These are phyloP conservation scores for Pterocles gutturalis DNA, from an alignment of 2,113 vertebrate genomes.

Conservation along the genomic window DNA sequence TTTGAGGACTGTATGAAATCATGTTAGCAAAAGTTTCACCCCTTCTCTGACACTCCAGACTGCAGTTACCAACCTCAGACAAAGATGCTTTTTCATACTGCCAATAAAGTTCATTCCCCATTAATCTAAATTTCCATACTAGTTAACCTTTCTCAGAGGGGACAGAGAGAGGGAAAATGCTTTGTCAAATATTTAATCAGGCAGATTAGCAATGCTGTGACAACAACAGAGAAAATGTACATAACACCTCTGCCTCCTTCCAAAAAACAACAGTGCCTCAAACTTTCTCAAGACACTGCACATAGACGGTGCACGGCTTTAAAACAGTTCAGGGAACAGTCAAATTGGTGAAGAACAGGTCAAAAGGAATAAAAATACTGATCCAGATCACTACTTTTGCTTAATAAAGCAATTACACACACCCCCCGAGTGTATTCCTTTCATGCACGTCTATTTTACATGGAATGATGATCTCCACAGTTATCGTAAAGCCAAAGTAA, in stretches of 20 bases:
- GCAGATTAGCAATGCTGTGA: neutral
- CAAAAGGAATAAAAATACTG: neutral
- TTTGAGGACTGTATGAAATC: neutral
- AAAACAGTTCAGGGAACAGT: neutral
- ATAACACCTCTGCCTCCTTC: neutral
- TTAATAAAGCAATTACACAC: neutral
- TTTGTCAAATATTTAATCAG: neutral
- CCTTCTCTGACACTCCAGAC: neutral
- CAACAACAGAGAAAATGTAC: neutral
- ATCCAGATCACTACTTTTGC: neutral
- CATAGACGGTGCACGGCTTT: neutral
- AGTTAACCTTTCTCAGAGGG: neutral
- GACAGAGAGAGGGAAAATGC: neutral
- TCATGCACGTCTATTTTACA: neutral
- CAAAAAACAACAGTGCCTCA: neutral
- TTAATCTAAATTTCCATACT: neutral
- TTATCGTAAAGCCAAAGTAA: neutral
- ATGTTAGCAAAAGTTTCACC: neutral
- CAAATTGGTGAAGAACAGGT: neutral
- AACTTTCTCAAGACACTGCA: neutral
- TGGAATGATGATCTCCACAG: neutral
- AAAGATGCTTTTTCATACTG: neutral
- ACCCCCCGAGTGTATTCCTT: neutral
- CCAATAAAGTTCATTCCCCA: neutral
- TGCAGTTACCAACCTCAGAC: neutral